Evolutionary conservation across 1,140 invertebrate species (phyloP).

Genomic region (Hyposmocoma kahamanoa): DNA sequence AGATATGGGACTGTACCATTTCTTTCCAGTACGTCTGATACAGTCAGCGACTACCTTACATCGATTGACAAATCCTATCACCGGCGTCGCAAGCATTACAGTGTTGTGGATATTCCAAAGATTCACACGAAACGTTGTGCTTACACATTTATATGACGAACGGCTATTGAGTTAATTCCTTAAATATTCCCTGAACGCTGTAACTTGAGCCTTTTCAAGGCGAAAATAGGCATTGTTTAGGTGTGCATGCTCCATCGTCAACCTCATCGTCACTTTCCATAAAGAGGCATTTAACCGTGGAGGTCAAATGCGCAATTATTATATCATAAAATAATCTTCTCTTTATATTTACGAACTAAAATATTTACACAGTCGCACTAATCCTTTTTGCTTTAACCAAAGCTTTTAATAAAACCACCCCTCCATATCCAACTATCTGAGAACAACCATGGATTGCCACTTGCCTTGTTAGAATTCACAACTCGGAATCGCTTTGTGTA

Average conservation of each 20-base stretch:
- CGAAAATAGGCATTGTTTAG: neutral
- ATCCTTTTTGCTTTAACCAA: neutral
- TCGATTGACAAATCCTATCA: too few species aligned
- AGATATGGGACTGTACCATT: too few species aligned
- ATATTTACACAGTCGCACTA: neutral
- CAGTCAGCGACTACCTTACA: too few species aligned
- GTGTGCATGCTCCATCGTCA: neutral
- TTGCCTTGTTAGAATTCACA: conserved; percentile 55
- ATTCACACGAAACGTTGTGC: too few species aligned
- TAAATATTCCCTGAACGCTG: too few species aligned
- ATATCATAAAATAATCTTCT: neutral
- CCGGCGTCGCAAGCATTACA: too few species aligned
- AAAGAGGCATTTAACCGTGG: neutral
- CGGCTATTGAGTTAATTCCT: too few species aligned
- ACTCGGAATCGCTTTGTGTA: conserved; percentile 25
- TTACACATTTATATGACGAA: too few species aligned
- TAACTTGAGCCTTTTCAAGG: too few species aligned
- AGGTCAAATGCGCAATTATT: too few species aligned
- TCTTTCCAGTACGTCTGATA: too few species aligned
- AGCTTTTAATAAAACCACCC: conserved; percentile 1
- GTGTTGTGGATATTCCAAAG: too few species aligned
- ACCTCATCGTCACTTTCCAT: neutral
- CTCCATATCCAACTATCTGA: conserved; percentile 32
- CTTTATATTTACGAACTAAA: neutral
- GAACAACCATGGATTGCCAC: conserved; percentile 32